Conservation (phyloP, 2,888 invertebrate genomes). For the Ditula angustiorana region DNA sequence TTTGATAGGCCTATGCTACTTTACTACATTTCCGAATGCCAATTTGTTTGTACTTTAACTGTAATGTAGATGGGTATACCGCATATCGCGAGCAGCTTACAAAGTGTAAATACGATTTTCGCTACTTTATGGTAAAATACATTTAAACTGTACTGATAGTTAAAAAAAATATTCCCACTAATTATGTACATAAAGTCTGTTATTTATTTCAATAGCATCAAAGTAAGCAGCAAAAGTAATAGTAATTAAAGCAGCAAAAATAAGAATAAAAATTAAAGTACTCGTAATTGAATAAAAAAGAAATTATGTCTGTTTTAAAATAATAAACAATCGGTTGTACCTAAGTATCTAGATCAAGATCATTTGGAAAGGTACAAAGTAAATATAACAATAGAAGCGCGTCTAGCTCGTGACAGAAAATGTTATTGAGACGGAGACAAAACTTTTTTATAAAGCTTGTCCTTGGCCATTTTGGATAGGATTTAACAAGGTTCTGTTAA, state of each 20-base stretch:
- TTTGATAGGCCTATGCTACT: not conserved
- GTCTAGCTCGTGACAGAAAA: slow-evolving; percentile 70
- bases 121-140: no score
- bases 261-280: slow-evolving; percentile 4
- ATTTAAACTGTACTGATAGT: no score
- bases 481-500: slow-evolving; percentile 67
- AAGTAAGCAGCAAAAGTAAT: no score
- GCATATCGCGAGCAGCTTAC: no score
- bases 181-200: no score
- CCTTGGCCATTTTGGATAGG: slow-evolving; percentile 74
- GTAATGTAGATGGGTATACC: no score
- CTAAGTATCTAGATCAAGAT: slow-evolving; percentile 68
- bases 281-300: not conserved
- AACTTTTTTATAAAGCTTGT: slow-evolving; percentile 64
- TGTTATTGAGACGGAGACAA: slow-evolving; percentile 66
- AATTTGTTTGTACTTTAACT: not conserved
- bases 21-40: not conserved
- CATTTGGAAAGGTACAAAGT: slow-evolving; percentile 57
- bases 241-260: not conserved
- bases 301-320: slow-evolving; percentile 49
- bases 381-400: slow-evolving; percentile 59
- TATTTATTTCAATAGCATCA: no score
- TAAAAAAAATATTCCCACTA: no score
- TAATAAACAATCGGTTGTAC: slow-evolving; percentile 45
- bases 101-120: no score